Percentiles rank a stretch among this genome's conserved stretches.
Conservation (phyloP, 2,113 vertebrate genomes). For the Crotalus helleri region DNA sequence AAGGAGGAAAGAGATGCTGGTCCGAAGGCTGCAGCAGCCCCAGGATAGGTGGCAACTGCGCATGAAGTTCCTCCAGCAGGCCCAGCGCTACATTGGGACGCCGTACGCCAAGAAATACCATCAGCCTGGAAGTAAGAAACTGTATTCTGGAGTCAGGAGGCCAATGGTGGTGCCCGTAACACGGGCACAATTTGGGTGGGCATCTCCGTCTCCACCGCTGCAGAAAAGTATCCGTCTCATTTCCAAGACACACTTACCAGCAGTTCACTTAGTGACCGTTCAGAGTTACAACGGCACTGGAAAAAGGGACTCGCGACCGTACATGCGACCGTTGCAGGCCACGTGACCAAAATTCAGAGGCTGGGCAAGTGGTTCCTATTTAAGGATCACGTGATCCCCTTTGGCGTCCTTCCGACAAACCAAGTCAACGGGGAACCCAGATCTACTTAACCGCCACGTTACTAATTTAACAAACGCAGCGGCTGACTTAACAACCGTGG, state of each 20-base stretch:
- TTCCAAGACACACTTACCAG: neutral
- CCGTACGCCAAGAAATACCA: neutral
- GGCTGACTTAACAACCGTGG: neutral
- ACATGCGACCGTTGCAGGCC: neutral
- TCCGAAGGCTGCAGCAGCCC: neutral
- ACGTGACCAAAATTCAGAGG: neutral
- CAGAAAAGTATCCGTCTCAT: neutral
- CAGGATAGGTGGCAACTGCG: neutral
- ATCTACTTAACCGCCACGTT: neutral
- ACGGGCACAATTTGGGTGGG: too few relatives aligned
- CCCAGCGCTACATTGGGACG: neutral
- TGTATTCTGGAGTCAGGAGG: neutral
- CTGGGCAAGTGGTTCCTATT: neutral
- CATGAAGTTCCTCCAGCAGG: neutral
- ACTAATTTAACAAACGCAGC: too few relatives aligned
- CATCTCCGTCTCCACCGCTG: neutral
- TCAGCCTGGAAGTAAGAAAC: conserved; percentile 2
- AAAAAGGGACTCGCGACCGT: neutral
- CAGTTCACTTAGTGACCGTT: neutral
- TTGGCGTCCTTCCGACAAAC: neutral
- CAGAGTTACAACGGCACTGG: neutral
- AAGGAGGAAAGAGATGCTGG: neutral
- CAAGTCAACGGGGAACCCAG: neutral
- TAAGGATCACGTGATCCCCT: neutral
- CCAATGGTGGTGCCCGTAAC: too few relatives aligned